Percentiles rank a stretch among this genome's conserved stretches.
Conservation (phyloP, 2,888 invertebrate species). For the Myopa testacea region DNA sequence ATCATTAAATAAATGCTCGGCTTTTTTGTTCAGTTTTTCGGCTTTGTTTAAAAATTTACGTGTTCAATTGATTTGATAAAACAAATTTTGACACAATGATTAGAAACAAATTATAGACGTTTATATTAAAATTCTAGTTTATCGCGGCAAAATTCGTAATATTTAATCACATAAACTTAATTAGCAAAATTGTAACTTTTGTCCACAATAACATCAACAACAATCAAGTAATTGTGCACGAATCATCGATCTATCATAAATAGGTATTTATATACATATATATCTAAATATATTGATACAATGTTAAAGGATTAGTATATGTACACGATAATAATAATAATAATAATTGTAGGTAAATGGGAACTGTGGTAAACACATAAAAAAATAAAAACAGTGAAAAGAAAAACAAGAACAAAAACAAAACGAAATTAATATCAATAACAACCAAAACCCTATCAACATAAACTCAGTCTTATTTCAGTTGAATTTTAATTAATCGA, state of each 20-base stretch:
- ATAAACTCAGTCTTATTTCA: neutral
- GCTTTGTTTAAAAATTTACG: slow-evolving; percentile 8
- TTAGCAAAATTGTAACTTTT: neutral
- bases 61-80: neutral
- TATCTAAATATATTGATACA: no score
- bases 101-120: slow-evolving; percentile 27
- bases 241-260: no score
- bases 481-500: neutral
- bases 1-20: neutral
- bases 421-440: neutral
- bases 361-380: no score
- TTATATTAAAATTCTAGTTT: slow-evolving; percentile 1
- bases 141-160: neutral
- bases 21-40: slow-evolving; percentile 4
- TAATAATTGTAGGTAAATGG: no score
- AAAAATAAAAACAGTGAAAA: no score
- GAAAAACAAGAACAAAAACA: no score
- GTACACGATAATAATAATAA: no score
- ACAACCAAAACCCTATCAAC: neutral
- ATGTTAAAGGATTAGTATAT: no score
- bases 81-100: slow-evolving; percentile 28
- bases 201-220: neutral
- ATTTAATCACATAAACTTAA: no score
- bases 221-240: no score
- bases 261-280: no score